Evolutionary conservation across 2,113 vertebrate species (phyloP), one percentile per base, ranked within the genome.

Genomic region (Geococcyx californianus): DNA sequence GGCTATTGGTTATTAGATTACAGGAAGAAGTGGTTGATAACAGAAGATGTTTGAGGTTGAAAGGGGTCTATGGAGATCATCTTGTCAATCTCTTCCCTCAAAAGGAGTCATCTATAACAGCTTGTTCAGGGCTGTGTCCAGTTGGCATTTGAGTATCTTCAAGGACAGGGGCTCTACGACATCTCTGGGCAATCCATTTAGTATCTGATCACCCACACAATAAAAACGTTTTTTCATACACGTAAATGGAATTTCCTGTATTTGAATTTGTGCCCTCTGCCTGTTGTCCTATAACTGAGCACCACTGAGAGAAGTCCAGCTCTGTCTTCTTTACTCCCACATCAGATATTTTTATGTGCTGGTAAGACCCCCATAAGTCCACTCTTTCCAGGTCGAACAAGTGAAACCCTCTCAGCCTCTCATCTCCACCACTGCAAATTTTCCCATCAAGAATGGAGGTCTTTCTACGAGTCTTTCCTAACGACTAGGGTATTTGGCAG

Each of bases 1-100:
- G 88, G 67, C 55, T 92, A 42, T 45, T 70, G 42, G 68, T 84
- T 90, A 90, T 77, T 85, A 89, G 47, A 93, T 92, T 81, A 68
- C 25, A 77, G 40, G 25, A 83, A 80, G 52, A 94, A 83, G 51
- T 56, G 51, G 44, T 34, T 84, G 28, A 40, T 76, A 49, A 34
- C 25, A 88, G 40, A 84, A 51, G 86, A 63, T 3, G 8, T 13
- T 18, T 58, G 51, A 83, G 47, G 23, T 4, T 77, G n/a, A 38
- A 89, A 91, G 25, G 13, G 11, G 21, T 8, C 10, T 69, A 40
- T 88, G 42, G 45, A 88, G 54, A 82, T 7, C 13, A n/a, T 72
- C 47, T 68, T 72, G 14, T 68, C 70, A 59, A 29, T 0, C 10
- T 0, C 1, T 0, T 5, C 29, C 9, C 29, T 63, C 36, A 67